phyloP scores from a whole-genome alignment of 1,140 invertebrate species.

The Conopomorpha cramerella region DNA sequence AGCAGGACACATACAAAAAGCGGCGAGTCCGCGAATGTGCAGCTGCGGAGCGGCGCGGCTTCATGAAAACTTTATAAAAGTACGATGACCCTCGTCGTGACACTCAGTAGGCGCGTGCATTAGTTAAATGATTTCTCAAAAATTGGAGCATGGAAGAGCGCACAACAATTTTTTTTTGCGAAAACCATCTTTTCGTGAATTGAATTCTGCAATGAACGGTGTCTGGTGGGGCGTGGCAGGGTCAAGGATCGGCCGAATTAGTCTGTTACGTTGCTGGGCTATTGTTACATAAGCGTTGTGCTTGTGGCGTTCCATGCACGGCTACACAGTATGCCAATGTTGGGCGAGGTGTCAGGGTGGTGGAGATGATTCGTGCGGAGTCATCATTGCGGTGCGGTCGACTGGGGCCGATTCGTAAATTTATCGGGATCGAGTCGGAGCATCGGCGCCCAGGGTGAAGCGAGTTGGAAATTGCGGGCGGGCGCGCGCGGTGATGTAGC shows the following conservation, averaged over 20 bases:
- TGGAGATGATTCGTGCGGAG: constrained; percentile 11
- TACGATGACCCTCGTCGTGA: constrained; percentile 5
- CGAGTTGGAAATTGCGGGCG: constrained; percentile 29
- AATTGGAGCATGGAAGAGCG: not conserved
- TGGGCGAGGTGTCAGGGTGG: constrained; percentile 3
- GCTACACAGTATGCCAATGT: too few relatives aligned
- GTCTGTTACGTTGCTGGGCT: not conserved
- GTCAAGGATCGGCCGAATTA: constrained; percentile 5
- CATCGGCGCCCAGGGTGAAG: constrained; percentile 29
- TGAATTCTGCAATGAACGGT: constrained; percentile 7
- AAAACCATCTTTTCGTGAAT: constrained; percentile 2
- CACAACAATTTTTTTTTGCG: not conserved
- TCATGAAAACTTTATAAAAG: not conserved
- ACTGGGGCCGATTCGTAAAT: constrained; percentile 25
- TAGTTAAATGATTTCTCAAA: not conserved
- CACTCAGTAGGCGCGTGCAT: constrained; percentile 3
- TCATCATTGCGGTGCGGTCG: constrained; percentile 20
- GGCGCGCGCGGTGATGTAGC: constrained; percentile 28
- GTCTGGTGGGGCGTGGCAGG: constrained; percentile 1
- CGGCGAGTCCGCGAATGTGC: too few relatives aligned
- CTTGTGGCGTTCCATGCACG: constrained; percentile 3
- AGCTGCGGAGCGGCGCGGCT: too few relatives aligned
- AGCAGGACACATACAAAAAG: not conserved
- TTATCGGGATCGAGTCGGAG: constrained; percentile 38
- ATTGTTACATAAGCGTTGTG: constrained; percentile 6